Base-by-base conservation (phyloP, 2,113 vertebrate genomes). In the Hoplias malabaricus region DNA sequence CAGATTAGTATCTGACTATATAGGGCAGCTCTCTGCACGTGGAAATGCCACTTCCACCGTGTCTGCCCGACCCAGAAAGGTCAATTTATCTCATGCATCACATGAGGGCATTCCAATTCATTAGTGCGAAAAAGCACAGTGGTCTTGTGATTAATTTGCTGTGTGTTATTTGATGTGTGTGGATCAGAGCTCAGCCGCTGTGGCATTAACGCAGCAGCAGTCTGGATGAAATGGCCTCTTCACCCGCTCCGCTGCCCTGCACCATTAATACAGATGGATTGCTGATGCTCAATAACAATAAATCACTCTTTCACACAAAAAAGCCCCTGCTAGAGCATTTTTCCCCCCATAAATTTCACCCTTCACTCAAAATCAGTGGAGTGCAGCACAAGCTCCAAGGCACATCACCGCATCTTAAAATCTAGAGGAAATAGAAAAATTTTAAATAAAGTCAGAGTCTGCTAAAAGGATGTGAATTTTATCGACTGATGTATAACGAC, bases 71-170 rank as follows among this genome's bases (percentile, higher is more conserved):
- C 75, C 69, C 48, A 79, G 75, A 90, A 88, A 89, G 85, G 88
- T 90, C 87, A 89, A 50, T 85, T 53, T 86, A 83, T 87, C 77
- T 87, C 86, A 86, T 77, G 85, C 86, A 84, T 90, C 88, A 87
- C 57, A 82, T 86, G 81, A 40, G 40, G 65, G 69, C 85, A 81
- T 85, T 61, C 62, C 72, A 56, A 85, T 82, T 87, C 84, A 88
- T 88, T 85, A 86, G 83, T 83, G 77, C 77, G 82, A 53, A 85
- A 84, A 85, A 82, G 79, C 77, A 66, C 82, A 80, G 77, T 56
- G 71, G 78, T 70, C 48, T 14, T 75, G 86, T 78, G 86, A 88
- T 80, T 73, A 76, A 82, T 84, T 50, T 25, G 31, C 75, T 61
- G 68, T 36, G 82, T 48, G 69, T 82, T 69, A 79, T 68, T 71